A percentile compares a stretch with the other conserved stretches of the same genome.
Conservation (phyloP, 2,888 invertebrate genomes). For the Drosophila paranaensis region DNA sequence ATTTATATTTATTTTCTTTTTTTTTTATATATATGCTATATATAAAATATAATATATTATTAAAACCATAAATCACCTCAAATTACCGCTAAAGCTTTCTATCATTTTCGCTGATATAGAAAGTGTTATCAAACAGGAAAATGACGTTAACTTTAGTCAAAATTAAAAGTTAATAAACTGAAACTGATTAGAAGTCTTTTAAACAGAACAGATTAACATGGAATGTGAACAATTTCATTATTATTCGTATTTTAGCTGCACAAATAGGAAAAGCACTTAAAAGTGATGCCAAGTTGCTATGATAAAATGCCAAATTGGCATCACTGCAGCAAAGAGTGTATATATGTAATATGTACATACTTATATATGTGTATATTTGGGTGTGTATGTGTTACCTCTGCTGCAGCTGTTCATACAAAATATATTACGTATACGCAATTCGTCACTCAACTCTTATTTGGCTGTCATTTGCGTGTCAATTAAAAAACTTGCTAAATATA, state of each 20-base stretch:
- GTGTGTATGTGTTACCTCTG: background rate
- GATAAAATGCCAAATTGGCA: conserved; percentile 2
- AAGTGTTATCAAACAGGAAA: background rate
- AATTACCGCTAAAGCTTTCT: background rate
- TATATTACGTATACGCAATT: conserved; percentile 33
- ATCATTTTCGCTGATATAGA: background rate
- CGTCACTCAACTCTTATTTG: conserved; percentile 35
- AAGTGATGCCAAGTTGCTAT: background rate
- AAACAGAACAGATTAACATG: background rate
- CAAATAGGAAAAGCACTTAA: conserved; percentile 12
- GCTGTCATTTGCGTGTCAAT: conserved; percentile 37
- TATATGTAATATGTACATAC: background rate
- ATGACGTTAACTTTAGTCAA: no score
- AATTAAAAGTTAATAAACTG: no score
- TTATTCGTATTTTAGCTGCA: background rate
- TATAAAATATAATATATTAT: background rate
- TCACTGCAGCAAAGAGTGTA: conserved; percentile 17
- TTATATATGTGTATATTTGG: background rate
- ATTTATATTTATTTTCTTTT: background rate
- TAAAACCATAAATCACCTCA: background rate
- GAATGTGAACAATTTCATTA: background rate
- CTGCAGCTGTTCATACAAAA: conserved; percentile 31
- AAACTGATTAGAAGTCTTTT: no score
- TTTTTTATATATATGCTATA: background rate
- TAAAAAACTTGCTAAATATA: conserved; percentile 36